Evolutionary conservation across 2,113 vertebrate species (phyloP).

Genomic region (Pelvicachromis taeniatus): DNA sequence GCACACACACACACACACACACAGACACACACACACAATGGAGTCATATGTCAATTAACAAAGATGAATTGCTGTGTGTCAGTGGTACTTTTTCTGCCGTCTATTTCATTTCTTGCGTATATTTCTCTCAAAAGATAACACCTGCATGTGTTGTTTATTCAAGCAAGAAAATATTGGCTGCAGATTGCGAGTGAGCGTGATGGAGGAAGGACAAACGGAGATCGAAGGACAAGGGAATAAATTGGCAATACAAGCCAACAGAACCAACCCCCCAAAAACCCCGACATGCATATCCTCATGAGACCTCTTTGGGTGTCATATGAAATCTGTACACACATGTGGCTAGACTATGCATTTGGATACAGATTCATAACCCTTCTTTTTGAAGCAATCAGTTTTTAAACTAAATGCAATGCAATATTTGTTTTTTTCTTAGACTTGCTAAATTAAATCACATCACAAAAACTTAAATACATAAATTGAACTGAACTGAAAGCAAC

Average conservation of each 20-base stretch:
- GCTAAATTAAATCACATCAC: neutral
- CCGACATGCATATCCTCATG: neutral
- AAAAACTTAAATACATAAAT: neutral
- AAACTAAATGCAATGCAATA: neutral
- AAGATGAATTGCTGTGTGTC: too few species aligned
- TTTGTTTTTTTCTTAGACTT: neutral
- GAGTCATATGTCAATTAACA: neutral
- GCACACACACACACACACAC: neutral
- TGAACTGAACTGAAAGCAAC: neutral
- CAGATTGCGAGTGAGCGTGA: neutral
- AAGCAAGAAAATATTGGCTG: neutral
- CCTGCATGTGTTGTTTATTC: neutral
- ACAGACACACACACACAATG: neutral
- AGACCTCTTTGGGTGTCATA: neutral
- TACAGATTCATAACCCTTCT: neutral
- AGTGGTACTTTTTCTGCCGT: neutral
- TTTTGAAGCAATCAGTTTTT: neutral
- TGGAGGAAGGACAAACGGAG: neutral
- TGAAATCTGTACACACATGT: neutral
- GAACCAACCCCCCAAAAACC: neutral
- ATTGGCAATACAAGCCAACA: neutral
- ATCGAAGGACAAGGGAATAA: neutral
- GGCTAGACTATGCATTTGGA: neutral
- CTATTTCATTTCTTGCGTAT: neutral
- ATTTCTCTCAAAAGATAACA: neutral